Evolutionary conservation across 2,113 vertebrate genomes (phyloP), one percentile per base, ranked within the genome.

Genomic region (Pongo pygmaeus): DNA sequence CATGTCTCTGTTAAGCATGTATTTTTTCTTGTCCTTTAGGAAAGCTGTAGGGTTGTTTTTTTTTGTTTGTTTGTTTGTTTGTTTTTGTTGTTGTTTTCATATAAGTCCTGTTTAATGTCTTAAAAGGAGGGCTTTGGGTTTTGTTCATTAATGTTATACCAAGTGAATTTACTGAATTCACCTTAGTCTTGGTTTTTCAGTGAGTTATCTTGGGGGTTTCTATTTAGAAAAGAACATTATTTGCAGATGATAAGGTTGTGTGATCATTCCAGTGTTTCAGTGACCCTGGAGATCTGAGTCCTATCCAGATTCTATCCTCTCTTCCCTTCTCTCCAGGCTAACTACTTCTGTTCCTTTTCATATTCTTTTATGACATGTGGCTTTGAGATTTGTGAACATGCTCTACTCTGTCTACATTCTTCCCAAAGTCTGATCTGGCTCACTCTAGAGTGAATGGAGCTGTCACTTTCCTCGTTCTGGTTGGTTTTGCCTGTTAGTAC

Each of bases 351-450:
- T 52, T 83, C 23, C 72, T 87, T 74, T 61, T 52, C 8, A 30
- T 27, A 48, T 25, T 84, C 32, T 64, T 74, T 43, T 16, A 17
- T 9, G 55, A 70, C 25, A 46, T 17, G 30, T 46, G 64, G n/a
- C 64, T 88, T 96, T 92, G 74, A 97, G 55, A 90, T 72, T 81
- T 52, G 27, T 13, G 40, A 83, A 30, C 25, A 55, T 78, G n/a
- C 46, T 93, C 32, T 70, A 0, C 48, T 43, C 93, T 61, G 61
- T 48, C 77, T 77, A 0, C 40, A 8, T 57, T 59, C 67, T 74
- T 48, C 23, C n/a, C n/a, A 30, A 17, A 84, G 35, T 83, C 55
- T 55, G 30, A 48, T 59, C 80, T 90, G 69, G 23, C 30, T 78
- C 12, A 35, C 20, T 12, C 17, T 52, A 10, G 25, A 30, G 72